phyloP scores from a whole-genome alignment of 2,113 vertebrate genomes.

The Notothenia coriiceps region DNA sequence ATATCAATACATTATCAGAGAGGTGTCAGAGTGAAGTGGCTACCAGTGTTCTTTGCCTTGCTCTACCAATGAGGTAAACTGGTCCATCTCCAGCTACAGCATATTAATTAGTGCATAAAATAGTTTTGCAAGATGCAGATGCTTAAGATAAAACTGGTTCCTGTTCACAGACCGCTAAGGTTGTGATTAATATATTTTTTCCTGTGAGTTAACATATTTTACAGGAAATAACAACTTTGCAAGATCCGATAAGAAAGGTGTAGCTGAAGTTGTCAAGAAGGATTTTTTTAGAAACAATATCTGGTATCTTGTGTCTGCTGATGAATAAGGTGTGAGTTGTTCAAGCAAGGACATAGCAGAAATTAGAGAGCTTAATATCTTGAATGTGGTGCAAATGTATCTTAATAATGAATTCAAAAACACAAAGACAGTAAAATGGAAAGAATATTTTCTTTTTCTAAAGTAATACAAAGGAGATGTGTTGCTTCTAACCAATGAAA shows the following conservation, averaged over 20 bases:
- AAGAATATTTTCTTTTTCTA: neutral
- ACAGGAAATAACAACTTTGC: neutral
- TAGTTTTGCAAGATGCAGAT: neutral
- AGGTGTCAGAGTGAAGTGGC: too few relatives aligned
- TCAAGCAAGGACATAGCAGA: neutral
- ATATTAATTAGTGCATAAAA: neutral
- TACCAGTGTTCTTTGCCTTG: too few relatives aligned
- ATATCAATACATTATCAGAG: too few relatives aligned
- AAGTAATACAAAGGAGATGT: neutral
- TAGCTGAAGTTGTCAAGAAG: neutral
- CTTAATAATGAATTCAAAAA: neutral
- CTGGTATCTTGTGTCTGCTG: neutral
- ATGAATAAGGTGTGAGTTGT: neutral
- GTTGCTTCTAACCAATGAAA: slow-evolving; percentile 10
- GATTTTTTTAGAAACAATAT: neutral
- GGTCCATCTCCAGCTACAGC: too few relatives aligned
- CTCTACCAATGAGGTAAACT: too few relatives aligned
- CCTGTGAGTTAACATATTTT: neutral
- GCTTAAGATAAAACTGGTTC: neutral
- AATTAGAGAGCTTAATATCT: neutral
- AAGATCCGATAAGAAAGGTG: rapidly evolving
- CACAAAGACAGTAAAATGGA: neutral
- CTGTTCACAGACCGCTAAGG: neutral
- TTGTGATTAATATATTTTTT: slow-evolving; percentile 13
- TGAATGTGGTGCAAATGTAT: neutral